These are phyloP conservation scores for Schizotus pectinicornis DNA, from an alignment of 2,888 invertebrate genomes.

Conservation along the genomic window DNA sequence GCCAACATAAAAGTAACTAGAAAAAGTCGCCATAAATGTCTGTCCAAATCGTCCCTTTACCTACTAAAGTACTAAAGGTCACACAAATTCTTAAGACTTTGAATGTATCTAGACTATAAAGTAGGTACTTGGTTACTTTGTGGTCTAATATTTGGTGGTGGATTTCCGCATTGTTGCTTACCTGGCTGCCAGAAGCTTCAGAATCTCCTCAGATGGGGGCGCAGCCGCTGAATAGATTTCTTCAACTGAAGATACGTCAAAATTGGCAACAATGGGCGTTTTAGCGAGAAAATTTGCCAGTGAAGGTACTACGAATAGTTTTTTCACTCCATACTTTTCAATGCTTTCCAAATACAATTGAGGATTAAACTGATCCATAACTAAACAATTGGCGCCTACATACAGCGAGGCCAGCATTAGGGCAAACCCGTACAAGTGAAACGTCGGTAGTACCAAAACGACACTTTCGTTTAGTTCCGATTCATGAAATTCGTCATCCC, in stretches of 20 bases:
- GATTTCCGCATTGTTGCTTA: no score
- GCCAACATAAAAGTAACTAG: no score
- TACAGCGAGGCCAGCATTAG: conserved; percentile 33
- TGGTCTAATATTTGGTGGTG: not conserved
- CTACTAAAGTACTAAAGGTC: no score
- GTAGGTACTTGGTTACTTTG: no score
- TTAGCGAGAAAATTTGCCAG: conserved; percentile 82
- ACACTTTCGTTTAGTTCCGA: not conserved
- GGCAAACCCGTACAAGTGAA: conserved; percentile 42
- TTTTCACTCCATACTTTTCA: conserved; percentile 70
- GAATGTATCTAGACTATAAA: no score
- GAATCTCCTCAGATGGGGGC: conserved; percentile 72
- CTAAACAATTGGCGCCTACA: conserved; percentile 34
- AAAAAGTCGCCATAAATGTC: no score
- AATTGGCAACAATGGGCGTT: conserved; percentile 76
- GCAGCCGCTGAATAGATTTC: conserved; percentile 80
- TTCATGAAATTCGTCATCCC: not conserved
- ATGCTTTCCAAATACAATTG: conserved; percentile 73
- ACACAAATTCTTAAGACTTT: no score
- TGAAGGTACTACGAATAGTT: conserved; percentile 79
- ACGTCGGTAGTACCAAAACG: conserved; percentile 37
- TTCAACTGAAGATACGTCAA: conserved; percentile 73
- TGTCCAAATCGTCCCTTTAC: no score
- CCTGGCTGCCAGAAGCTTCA: not conserved
- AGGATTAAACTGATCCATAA: conserved; percentile 43